These are phyloP conservation scores for Tipula helvola DNA, from an alignment of 2,888 invertebrate species.

Conservation along the genomic window DNA sequence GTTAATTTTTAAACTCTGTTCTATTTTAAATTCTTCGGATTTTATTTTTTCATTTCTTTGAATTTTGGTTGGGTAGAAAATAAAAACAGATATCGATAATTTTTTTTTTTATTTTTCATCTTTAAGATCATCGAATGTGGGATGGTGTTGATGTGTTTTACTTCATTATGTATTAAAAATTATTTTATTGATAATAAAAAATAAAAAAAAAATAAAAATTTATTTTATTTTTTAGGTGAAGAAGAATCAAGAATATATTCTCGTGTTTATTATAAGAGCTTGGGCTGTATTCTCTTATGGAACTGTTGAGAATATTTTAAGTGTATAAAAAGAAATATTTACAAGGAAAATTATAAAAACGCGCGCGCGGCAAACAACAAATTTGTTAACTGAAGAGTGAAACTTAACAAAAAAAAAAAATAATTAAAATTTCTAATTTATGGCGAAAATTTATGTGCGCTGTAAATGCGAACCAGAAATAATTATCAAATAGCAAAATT, in stretches of 20 bases:
- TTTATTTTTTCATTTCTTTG: not conserved
- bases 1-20: not conserved
- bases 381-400: not conserved
- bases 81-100: not conserved
- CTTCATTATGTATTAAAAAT: not conserved
- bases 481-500: not conserved
- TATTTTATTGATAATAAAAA: not conserved
- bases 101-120: not conserved
- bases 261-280: not conserved
- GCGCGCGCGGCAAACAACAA: not conserved
- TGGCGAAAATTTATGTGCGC: not conserved
- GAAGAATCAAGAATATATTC: not conserved
- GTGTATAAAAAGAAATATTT: not conserved
- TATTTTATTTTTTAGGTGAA: not conserved
- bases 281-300: not conserved
- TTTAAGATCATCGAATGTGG: not conserved
- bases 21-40: not conserved
- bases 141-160: constrained; percentile 8
- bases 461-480: not conserved
- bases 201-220: not conserved
- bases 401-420: not conserved
- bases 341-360: not conserved
- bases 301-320: not conserved
- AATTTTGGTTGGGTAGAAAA: not conserved
- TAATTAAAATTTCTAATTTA: not conserved